These are phyloP conservation scores for Drosophila engyochracea DNA, from an alignment of 2,888 invertebrate genomes.

Conservation along the genomic window DNA sequence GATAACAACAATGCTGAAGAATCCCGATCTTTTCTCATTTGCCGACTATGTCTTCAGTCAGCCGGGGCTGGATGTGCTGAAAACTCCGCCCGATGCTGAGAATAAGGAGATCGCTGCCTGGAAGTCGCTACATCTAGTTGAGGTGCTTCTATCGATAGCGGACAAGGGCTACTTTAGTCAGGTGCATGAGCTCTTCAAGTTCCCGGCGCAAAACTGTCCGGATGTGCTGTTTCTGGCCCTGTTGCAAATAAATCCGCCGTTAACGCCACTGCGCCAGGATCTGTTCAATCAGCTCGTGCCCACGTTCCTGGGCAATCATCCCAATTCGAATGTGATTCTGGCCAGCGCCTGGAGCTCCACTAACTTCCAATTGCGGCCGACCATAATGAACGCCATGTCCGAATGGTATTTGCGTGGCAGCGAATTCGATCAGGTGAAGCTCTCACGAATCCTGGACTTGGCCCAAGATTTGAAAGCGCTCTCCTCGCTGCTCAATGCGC, in stretches of 20 bases:
- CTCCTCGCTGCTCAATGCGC: constrained; percentile 95
- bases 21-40: constrained; percentile 97
- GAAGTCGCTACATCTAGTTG: constrained; percentile 96
- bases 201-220: constrained; percentile 96
- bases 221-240: constrained; percentile 96
- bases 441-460: constrained; percentile 97
- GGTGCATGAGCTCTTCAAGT: constrained; percentile 94
- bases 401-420: constrained; percentile 96
- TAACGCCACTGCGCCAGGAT: constrained; percentile 93
- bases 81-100: constrained; percentile 97
- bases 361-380: constrained; percentile 90
- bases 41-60: constrained; percentile 95
- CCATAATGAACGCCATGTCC: constrained; percentile 98
- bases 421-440: constrained; percentile 96
- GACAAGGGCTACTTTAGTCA: constrained; percentile 94
- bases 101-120: constrained; percentile 97
- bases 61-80: constrained; percentile 94
- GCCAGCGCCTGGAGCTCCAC: constrained; percentile 98
- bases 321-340: constrained; percentile 97
- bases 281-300: constrained; percentile 95
- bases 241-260: constrained; percentile 93
- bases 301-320: constrained; percentile 97
- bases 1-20: constrained; percentile 93
- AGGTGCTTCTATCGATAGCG: constrained; percentile 93
- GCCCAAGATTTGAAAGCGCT: constrained; percentile 98